Evolutionary conservation across 2,113 vertebrate genomes (phyloP), one percentile per base, ranked within the genome.

Genomic region (Cranoglanis bouderius): DNA sequence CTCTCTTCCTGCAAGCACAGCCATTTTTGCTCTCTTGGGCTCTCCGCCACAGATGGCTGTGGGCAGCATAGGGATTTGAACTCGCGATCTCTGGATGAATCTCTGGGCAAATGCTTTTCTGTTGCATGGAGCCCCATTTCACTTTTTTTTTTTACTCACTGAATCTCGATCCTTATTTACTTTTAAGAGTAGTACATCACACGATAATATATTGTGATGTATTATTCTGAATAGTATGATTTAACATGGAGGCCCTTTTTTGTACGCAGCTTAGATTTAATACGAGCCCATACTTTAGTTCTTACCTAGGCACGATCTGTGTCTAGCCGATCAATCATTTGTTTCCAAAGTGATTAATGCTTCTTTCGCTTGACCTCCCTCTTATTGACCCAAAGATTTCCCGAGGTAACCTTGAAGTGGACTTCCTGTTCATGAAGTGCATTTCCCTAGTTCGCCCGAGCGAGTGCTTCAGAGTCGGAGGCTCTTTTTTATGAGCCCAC

Each of bases 401-500:
- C 82, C 80, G 59, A 24, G 85, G 35, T 49, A 3, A 63, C 43
- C 63, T 87, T 57, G 81, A 89, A 77, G 70, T 84, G 51, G 43
- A 86, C 77, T 82, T 89, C 85, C 84, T 89, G 88, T 88, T 43
- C 83, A 61, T 70, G 21, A 88, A 88, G 78, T 72, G 72, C 63
- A 16, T n/a, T 86, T 87, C n/a, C 77, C 80, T 63, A 65, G 32
- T 65, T 80, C 85, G 72, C 29, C 67, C 38, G 24, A 24, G 43
- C 51, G 38, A 24, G 38, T 35, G 32, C 82, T 59, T 84, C 72
- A 53, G 38, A 46, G 19, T 53, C 70, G 40, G 74, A 61, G 72
- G 83, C 49, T 55, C 35, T 13, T 88, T 13, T 88, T 85, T 87
- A 53, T 82, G 82, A 91, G 83, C 43, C 67, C 21, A 29, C 70